Percentiles rank a stretch among this genome's conserved stretches.
Conservation (phyloP, 2,797 vertebrate genomes). For the Melanotaenia trifasciata region DNA sequence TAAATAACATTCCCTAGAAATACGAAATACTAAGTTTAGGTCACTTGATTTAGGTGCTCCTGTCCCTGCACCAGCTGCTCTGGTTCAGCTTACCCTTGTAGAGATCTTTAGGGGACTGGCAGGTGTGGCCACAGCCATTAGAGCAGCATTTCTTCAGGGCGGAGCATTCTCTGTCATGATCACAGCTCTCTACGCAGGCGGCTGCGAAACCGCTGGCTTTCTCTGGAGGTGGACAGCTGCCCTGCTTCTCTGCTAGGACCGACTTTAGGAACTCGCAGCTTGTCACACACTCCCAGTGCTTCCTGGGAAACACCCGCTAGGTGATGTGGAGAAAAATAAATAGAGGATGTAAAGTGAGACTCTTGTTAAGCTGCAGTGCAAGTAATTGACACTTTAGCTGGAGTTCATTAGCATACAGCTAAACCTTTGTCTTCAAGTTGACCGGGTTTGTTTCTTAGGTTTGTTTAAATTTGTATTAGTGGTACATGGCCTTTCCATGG, state of each 20-base stretch:
- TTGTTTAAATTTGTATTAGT: no score
- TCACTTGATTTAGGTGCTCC: no score
- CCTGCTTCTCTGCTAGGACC: slow-evolving; percentile 88
- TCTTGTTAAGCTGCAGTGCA: no score
- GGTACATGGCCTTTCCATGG: no score
- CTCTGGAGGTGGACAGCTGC: slow-evolving; percentile 89
- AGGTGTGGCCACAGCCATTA: slow-evolving; percentile 94
- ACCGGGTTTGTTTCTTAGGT: no score
- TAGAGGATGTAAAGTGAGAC: no score
- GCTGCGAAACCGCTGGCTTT: slow-evolving; percentile 92
- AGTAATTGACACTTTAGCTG: no score
- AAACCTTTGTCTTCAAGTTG: no score
- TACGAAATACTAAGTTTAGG: no score
- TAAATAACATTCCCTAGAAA: no score
- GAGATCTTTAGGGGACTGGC: slow-evolving; percentile 89
- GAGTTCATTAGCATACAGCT: no score
- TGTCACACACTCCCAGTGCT: slow-evolving; percentile 91
- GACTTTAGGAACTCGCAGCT: slow-evolving; percentile 94
- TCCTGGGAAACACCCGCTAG: slow-evolving; percentile 89
- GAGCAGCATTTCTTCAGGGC: slow-evolving; percentile 92
- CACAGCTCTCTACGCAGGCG: slow-evolving; percentile 93
- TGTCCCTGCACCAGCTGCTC: no score
- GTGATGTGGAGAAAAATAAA: neutral
- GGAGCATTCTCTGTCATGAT: slow-evolving; percentile 87
- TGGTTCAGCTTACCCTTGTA: slow-evolving; percentile 86